phyloP scores from a whole-genome alignment of 2,797 vertebrate species.

The Sternotherus odoratus region DNA sequence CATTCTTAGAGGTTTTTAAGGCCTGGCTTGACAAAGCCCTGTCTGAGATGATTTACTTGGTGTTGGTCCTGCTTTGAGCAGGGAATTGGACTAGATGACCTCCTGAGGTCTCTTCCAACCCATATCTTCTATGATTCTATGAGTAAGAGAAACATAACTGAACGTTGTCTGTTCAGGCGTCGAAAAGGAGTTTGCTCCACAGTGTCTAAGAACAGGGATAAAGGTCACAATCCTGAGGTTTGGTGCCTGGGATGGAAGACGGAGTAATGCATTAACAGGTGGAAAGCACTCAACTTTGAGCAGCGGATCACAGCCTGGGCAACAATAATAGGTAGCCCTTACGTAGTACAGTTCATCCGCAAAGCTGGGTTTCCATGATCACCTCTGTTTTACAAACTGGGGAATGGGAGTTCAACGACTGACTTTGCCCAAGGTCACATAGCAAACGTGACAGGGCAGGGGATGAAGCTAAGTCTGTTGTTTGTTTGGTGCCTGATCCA shows the following conservation, averaged over 20 bases:
- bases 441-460: not conserved
- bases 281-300: too few species aligned
- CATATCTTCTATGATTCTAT: too few species aligned
- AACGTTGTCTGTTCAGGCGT: slow-evolving; percentile 47
- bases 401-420: not conserved
- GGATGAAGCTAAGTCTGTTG: not conserved
- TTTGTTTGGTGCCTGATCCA: not conserved
- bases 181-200: not conserved
- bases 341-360: too few species aligned
- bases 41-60: too few species aligned
- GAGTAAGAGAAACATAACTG: slow-evolving; percentile 69
- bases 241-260: not conserved
- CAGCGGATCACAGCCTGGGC: not conserved
- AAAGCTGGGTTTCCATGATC: not conserved
- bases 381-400: not conserved
- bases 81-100: too few species aligned
- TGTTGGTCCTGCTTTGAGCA: too few species aligned
- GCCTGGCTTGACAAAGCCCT: too few species aligned
- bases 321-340: not conserved
- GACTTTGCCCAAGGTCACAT: not conserved
- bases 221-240: not conserved
- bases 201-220: not conserved
- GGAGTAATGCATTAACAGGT: not conserved
- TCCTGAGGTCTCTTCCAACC: too few species aligned
- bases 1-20: too few species aligned